phyloP scores from a whole-genome alignment of 2,888 invertebrate genomes.

The Sphaerophoria rueppellii region DNA sequence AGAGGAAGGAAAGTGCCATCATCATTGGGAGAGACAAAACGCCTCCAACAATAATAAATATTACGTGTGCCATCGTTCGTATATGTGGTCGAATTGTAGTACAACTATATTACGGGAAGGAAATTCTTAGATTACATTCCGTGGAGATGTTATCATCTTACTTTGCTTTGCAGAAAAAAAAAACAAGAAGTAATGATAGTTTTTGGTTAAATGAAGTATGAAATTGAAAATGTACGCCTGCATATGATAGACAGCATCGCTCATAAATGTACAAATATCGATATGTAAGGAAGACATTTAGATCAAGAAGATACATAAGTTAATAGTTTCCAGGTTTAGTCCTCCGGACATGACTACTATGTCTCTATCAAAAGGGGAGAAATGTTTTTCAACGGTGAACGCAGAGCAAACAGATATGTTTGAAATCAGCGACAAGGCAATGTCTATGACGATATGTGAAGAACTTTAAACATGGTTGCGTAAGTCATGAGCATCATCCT shows the following conservation, averaged over 20 bases:
- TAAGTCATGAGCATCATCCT: too few relatives aligned
- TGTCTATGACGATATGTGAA: too few relatives aligned
- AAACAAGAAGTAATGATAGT: constrained; percentile 35
- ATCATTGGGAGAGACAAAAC: constrained; percentile 47
- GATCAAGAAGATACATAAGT: too few relatives aligned
- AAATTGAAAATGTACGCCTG: constrained; percentile 65
- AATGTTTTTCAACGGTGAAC: too few relatives aligned
- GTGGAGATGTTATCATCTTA: neutral
- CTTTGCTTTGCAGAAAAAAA: neutral
- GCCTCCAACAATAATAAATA: constrained; percentile 67
- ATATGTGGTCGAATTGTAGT: constrained; percentile 5
- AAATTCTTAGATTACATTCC: neutral
- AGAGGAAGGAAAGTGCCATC: constrained; percentile 43
- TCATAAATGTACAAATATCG: too few relatives aligned
- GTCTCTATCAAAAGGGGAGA: too few relatives aligned
- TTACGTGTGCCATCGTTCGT: constrained; percentile 15
- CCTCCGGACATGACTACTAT: too few relatives aligned
- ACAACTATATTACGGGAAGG: constrained; percentile 3
- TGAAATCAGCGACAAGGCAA: too few relatives aligned
- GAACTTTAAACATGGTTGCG: too few relatives aligned
- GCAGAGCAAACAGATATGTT: too few relatives aligned
- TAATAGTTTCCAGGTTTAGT: too few relatives aligned
- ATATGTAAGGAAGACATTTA: too few relatives aligned
- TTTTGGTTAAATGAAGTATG: constrained; percentile 71
- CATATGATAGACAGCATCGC: constrained; percentile 16